These are phyloP conservation scores for Protomyctophum bolini DNA, from an alignment of 2,113 vertebrate genomes.

Conservation along the genomic window DNA sequence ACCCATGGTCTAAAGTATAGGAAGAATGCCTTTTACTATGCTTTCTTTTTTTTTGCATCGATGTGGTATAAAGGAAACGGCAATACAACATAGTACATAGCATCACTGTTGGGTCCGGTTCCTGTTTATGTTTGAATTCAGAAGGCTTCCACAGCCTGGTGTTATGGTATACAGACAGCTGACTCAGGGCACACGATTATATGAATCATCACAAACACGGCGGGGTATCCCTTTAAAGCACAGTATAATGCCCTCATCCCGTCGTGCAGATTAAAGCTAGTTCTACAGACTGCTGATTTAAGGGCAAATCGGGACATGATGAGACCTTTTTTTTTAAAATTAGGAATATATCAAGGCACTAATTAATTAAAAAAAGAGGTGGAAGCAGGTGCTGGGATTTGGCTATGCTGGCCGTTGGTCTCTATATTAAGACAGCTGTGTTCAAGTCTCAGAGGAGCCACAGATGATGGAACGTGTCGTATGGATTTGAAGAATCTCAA, in stretches of 20 bases:
- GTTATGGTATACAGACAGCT: slow-evolving; percentile 5
- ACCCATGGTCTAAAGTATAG: no score
- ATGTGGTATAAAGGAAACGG: no score
- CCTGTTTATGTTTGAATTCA: no score
- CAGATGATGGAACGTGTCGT: slow-evolving; percentile 68
- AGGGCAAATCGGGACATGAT: slow-evolving; percentile 19
- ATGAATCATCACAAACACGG: slow-evolving; percentile 71
- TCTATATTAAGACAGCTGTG: slow-evolving; percentile 15
- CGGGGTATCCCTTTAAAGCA: slow-evolving; percentile 75
- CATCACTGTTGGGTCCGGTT: no score
- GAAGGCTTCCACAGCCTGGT: neutral
- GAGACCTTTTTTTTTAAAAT: slow-evolving; percentile 48
- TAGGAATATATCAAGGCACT: slow-evolving; percentile 49
- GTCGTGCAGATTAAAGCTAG: slow-evolving; percentile 62
- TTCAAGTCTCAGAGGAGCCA: slow-evolving; percentile 14
- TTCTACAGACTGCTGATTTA: slow-evolving; percentile 20
- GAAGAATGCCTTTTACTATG: no score
- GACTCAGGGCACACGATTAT: slow-evolving; percentile 42
- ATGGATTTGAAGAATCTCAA: slow-evolving; percentile 40
- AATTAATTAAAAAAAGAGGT: slow-evolving; percentile 6
- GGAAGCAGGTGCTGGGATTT: slow-evolving; percentile 13
- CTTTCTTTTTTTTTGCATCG: no score
- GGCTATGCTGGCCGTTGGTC: slow-evolving; percentile 12
- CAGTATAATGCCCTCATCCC: slow-evolving; percentile 68
- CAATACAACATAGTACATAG: no score